phyloP scores from a whole-genome alignment of 2,113 vertebrate species.

The Lepisosteus oculatus region DNA sequence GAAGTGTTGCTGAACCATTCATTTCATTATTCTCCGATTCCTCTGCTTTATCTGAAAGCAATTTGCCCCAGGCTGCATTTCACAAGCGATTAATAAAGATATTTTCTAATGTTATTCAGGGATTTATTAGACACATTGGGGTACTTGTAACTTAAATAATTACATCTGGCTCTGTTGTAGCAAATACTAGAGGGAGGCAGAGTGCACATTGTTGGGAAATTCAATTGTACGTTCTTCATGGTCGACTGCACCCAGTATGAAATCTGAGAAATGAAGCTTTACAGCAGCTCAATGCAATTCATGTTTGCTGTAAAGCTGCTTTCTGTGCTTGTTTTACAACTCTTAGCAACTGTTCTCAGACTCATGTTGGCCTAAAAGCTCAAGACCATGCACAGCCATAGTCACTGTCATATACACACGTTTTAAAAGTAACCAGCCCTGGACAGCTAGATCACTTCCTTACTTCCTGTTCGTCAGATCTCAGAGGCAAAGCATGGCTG shows the following conservation, averaged over 20 bases:
- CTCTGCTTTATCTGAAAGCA: slow-evolving; percentile 34
- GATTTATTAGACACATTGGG: slow-evolving; percentile 20
- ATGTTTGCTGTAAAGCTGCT: too few species aligned
- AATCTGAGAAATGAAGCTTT: not conserved
- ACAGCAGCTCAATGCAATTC: too few species aligned
- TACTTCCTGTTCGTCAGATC: too few species aligned
- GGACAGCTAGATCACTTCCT: too few species aligned
- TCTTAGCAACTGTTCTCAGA: too few species aligned
- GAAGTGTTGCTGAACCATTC: slow-evolving; percentile 26
- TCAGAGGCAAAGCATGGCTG: too few species aligned
- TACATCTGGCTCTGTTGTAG: slow-evolving; percentile 29
- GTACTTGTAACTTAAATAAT: slow-evolving; percentile 32
- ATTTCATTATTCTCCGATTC: slow-evolving; percentile 46
- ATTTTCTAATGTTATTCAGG: slow-evolving; percentile 33
- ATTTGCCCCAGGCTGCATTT: slow-evolving; percentile 35
- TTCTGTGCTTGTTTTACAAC: too few species aligned
- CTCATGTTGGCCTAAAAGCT: too few species aligned
- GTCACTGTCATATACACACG: too few species aligned
- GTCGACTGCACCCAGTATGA: not conserved
- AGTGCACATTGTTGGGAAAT: slow-evolving; percentile 1
- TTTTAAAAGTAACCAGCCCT: too few species aligned
- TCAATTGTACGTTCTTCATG: slow-evolving; percentile 12
- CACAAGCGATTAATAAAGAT: slow-evolving; percentile 47
- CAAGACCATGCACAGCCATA: too few species aligned
- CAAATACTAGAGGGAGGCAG: not conserved